Evolutionary conservation across 2,888 invertebrate species (phyloP).

Genomic region (Mylabris sibirica): DNA sequence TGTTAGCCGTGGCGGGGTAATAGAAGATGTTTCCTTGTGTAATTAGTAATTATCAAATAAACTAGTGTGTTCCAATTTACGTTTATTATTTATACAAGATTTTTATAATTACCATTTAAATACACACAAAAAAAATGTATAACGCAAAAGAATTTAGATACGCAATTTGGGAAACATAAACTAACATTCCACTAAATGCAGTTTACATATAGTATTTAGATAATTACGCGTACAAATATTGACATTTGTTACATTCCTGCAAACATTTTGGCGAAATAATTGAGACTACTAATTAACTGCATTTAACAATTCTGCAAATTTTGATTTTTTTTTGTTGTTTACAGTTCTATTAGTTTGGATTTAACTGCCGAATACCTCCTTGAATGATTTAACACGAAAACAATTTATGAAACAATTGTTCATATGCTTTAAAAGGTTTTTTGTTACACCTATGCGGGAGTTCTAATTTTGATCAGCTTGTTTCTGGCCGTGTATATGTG

Average conservation of each 20-base stretch:
- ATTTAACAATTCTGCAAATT: constrained; percentile 16
- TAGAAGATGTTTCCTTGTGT: constrained; percentile 42
- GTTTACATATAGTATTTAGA: constrained; percentile 20
- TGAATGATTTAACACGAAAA: background rate
- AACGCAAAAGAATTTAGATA: background rate
- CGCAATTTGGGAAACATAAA: background rate
- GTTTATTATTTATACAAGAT: background rate
- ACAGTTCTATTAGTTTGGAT: background rate
- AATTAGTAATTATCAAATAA: constrained; percentile 40
- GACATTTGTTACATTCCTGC: constrained; percentile 19
- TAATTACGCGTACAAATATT: constrained; percentile 33
- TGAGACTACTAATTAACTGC: constrained; percentile 18
- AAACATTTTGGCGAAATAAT: constrained; percentile 5
- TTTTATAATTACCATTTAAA: background rate
- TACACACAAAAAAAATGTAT: background rate
- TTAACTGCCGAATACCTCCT: background rate
- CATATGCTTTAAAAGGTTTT: too few relatives aligned
- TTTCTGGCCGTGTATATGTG: background rate
- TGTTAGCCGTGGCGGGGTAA: constrained; percentile 44
- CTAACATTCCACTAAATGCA: constrained; percentile 16
- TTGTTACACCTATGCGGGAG: too few relatives aligned
- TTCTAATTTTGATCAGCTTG: background rate
- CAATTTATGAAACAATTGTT: too few relatives aligned
- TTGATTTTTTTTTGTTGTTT: constrained; percentile 13
- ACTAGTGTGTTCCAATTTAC: constrained; percentile 19